A percentile compares a stretch with the other conserved stretches of the same genome.
Evolutionary conservation across 2,113 vertebrate species (phyloP).

Genomic region (Ovis canadensis): DNA sequence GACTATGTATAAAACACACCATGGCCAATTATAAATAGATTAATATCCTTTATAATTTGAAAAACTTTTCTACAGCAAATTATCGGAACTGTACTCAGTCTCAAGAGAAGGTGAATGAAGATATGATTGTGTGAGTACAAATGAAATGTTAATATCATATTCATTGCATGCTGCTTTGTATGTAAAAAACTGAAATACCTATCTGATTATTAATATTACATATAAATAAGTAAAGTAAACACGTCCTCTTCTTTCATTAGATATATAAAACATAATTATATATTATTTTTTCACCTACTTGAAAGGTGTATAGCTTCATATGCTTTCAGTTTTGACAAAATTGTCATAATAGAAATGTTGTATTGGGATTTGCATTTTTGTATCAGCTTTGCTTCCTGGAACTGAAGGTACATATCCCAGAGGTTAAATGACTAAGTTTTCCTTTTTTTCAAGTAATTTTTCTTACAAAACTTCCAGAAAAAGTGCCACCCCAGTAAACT

Average conservation of each 20-base stretch:
- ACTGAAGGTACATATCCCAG: neutral
- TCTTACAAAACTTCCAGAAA: neutral
- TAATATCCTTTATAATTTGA: constrained; percentile 35
- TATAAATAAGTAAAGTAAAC: neutral
- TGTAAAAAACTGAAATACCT: neutral
- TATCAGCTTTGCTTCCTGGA: neutral
- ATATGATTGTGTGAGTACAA: constrained; percentile 68
- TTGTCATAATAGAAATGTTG: neutral
- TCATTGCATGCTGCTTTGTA: neutral
- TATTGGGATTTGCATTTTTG: neutral
- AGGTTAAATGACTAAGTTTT: neutral
- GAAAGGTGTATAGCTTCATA: neutral
- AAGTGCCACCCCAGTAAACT: neutral
- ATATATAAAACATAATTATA: neutral
- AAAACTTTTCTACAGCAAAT: constrained; percentile 61
- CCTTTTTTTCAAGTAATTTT: neutral
- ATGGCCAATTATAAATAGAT: neutral
- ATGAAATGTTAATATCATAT: constrained; percentile 12
- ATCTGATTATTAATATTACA: neutral
- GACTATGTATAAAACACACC: neutral
- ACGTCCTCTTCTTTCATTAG: neutral
- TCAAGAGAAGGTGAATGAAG: constrained; percentile 67
- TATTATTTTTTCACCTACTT: neutral
- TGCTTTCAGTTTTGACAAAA: neutral
- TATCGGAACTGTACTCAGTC: constrained; percentile 57